Conservation (phyloP, 2,888 invertebrate species). For the Aphelenchoides bicaudatus region DNA sequence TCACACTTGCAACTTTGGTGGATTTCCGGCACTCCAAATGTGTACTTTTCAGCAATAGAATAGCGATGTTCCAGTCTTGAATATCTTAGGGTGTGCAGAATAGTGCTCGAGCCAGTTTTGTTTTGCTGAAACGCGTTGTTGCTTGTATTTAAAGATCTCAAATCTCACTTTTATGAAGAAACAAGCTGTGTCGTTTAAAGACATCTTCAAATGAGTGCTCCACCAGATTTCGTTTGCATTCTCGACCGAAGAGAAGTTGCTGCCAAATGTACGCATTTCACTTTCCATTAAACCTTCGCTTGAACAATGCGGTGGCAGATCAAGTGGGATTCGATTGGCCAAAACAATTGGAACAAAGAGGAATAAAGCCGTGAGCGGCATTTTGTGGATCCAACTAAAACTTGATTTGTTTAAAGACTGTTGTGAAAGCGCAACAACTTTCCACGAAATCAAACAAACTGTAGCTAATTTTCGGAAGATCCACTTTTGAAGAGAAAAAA, state of each 20-base stretch:
- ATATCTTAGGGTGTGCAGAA: constrained; percentile 38
- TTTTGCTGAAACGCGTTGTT: not conserved
- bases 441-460: not conserved
- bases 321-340: not conserved
- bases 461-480: not conserved
- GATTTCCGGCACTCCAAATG: constrained; percentile 35
- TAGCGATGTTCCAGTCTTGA: constrained; percentile 48
- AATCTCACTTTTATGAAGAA: constrained; percentile 26
- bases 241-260: constrained; percentile 9
- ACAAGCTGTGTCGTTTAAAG: constrained; percentile 43
- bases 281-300: constrained; percentile 26
- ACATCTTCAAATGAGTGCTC: constrained; percentile 34
- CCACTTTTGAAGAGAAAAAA: not conserved
- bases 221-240: constrained; percentile 10
- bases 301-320: constrained; percentile 30
- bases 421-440: not conserved
- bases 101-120: not conserved
- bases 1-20: constrained; percentile 32
- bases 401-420: no score
- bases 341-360: not conserved
- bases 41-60: constrained; percentile 40
- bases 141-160: not conserved
- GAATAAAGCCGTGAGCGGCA: not conserved
- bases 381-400: not conserved
- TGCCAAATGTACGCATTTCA: constrained; percentile 20